Conservation (phyloP, 2,888 invertebrate species). For the Mythimna vitellina region DNA sequence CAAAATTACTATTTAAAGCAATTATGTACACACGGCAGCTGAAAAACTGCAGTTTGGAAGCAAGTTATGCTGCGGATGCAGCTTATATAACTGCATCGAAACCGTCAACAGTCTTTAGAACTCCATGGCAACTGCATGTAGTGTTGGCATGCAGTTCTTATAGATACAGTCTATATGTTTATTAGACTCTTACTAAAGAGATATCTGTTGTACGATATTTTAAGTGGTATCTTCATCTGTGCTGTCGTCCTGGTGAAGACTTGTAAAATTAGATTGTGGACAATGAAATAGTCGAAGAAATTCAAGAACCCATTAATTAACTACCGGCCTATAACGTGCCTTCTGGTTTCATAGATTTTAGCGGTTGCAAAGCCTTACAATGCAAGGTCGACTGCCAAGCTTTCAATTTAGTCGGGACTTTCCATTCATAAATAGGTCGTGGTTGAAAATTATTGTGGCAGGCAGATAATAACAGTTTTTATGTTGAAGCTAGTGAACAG, state of each 20-base stretch:
- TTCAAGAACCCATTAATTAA: background rate
- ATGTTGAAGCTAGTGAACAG: background rate
- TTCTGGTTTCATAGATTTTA: background rate
- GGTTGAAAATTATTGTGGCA: background rate
- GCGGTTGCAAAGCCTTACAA: background rate
- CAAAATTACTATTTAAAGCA: too few species aligned
- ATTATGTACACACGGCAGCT: background rate
- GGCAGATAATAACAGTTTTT: background rate
- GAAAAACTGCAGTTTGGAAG: background rate
- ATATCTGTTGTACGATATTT: background rate
- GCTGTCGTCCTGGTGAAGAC: background rate
- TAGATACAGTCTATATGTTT: too few species aligned
- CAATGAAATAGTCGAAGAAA: background rate
- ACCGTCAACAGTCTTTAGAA: background rate
- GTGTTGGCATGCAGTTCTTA: background rate
- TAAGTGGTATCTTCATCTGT: background rate
- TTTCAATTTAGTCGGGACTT: background rate
- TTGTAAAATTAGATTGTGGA: background rate
- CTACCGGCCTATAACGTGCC: background rate
- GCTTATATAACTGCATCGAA: background rate
- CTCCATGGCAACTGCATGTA: background rate
- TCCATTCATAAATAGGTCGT: constrained; percentile 2
- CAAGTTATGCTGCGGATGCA: background rate
- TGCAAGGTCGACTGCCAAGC: too few species aligned
- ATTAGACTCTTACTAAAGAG: background rate